These are phyloP conservation scores for Nomada fucata DNA, from an alignment of 2,888 invertebrate species.

Conservation along the genomic window DNA sequence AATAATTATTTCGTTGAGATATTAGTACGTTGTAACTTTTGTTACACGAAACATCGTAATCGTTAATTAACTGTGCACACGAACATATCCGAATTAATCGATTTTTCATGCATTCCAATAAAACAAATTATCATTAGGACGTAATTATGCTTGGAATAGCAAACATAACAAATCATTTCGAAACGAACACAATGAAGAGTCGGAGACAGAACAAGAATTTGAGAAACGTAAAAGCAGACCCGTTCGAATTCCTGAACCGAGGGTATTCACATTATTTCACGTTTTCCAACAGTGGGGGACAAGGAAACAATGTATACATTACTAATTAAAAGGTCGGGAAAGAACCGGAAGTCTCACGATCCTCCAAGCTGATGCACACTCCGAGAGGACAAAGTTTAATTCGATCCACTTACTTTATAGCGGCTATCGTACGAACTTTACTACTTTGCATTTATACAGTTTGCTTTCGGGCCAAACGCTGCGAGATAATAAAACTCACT, in stretches of 20 bases:
- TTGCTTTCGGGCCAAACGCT: constrained; percentile 9
- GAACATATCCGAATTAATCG: too few relatives aligned
- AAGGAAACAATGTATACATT: background rate
- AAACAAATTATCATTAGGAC: too few relatives aligned
- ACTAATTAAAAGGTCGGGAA: constrained; percentile 51
- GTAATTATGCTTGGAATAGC: too few relatives aligned
- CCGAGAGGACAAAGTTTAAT: constrained; percentile 47
- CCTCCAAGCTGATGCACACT: constrained; percentile 26
- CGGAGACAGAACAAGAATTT: too few relatives aligned
- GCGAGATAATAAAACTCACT: constrained; percentile 28
- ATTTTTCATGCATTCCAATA: too few relatives aligned
- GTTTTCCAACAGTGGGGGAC: background rate
- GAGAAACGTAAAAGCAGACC: too few relatives aligned
- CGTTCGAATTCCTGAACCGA: background rate
- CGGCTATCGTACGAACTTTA: constrained; percentile 28
- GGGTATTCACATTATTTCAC: background rate
- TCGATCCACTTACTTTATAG: constrained; percentile 40
- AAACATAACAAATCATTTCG: too few relatives aligned
- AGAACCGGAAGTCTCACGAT: constrained; percentile 55
- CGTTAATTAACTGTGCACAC: too few relatives aligned
- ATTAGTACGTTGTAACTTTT: too few relatives aligned
- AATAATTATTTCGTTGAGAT: too few relatives aligned
- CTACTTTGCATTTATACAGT: constrained; percentile 47
- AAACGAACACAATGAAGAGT: background rate
- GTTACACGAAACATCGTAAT: too few relatives aligned